These are phyloP conservation scores for Megaleporinus macrocephalus DNA, from an alignment of 2,113 vertebrate species.

Conservation along the genomic window DNA sequence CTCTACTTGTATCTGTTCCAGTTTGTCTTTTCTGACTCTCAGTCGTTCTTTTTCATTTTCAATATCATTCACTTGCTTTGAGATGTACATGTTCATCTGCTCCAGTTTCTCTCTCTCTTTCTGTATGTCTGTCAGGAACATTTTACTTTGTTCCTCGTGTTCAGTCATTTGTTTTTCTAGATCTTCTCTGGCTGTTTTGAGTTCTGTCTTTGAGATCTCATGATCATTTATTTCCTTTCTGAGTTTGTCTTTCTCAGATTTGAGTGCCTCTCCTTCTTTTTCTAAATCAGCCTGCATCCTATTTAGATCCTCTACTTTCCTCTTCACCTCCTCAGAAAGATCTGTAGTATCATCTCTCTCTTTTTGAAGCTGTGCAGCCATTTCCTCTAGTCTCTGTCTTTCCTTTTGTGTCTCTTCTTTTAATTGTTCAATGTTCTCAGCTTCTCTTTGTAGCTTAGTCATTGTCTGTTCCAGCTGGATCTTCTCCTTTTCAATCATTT, in stretches of 20 bases:
- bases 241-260: background rate
- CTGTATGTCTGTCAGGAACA: constrained; percentile 45
- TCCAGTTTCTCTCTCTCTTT: constrained; percentile 33
- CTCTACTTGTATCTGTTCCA: constrained; percentile 51
- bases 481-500: background rate
- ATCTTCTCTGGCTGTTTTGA: background rate
- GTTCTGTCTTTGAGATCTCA: background rate
- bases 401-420: background rate
- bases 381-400: background rate
- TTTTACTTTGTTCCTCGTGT: constrained; percentile 12
- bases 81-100: constrained; percentile 44
- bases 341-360: background rate
- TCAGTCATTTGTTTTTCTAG: constrained; percentile 1
- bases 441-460: constrained; percentile 13
- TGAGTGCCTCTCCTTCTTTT: background rate
- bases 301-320: background rate
- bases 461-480: background rate
- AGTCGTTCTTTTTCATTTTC: constrained; percentile 56
- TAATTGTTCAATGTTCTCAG: background rate
- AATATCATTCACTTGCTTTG: constrained; percentile 43
- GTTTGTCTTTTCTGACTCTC: constrained; percentile 2
- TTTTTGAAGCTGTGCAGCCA: background rate
- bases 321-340: background rate
- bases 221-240: background rate
- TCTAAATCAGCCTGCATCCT: constrained; percentile 42